These are phyloP conservation scores for Carterocephalus palaemon DNA, from an alignment of 2,888 invertebrate genomes.

Conservation along the genomic window DNA sequence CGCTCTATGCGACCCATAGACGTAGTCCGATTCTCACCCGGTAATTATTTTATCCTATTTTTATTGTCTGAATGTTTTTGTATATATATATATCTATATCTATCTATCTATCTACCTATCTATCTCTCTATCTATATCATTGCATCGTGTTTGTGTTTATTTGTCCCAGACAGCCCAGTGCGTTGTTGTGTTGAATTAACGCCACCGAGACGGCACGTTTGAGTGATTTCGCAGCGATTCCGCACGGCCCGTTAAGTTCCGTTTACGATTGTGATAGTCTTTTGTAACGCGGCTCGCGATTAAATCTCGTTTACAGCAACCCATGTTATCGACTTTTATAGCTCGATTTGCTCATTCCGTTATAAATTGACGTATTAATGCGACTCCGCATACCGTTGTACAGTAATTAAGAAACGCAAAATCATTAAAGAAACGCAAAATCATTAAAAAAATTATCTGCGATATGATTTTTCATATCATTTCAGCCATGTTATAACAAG, in stretches of 20 bases:
- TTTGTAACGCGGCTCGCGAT: constrained; percentile 20
- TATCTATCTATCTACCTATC: too few relatives aligned
- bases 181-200: constrained; percentile 37
- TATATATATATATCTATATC: too few relatives aligned
- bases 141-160: constrained; percentile 13
- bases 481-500: too few relatives aligned
- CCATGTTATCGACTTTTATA: neutral
- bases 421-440: too few relatives aligned
- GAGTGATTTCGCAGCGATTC: constrained; percentile 41
- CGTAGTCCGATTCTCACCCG: too few relatives aligned
- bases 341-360: neutral
- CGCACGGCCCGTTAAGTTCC: constrained; percentile 38
- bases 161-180: too few relatives aligned
- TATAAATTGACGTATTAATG: constrained; percentile 4
- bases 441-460: too few relatives aligned
- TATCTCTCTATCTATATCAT: too few relatives aligned
- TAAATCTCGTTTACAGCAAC: constrained; percentile 8
- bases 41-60: too few relatives aligned
- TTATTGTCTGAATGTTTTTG: too few relatives aligned
- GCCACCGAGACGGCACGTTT: constrained; percentile 40
- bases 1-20: too few relatives aligned
- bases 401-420: neutral
- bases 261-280: constrained; percentile 28
- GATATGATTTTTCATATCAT: too few relatives aligned
- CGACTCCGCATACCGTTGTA: neutral